Conservation (phyloP, 2,113 vertebrate genomes). For the Dolichallabes microphthalmus region DNA sequence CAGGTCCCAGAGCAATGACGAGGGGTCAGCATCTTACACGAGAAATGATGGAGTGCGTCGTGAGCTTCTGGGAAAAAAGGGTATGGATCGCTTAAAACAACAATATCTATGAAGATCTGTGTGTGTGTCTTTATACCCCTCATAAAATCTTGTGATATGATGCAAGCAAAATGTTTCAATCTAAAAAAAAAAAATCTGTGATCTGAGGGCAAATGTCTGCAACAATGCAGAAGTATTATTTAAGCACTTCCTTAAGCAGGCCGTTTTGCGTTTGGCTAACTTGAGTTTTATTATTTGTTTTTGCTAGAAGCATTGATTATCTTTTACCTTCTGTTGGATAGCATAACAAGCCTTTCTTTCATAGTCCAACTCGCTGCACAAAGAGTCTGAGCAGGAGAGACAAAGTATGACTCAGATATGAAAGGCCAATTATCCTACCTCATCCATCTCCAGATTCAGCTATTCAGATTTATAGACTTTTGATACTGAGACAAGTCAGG, state of each 20-base stretch:
- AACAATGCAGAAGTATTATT: neutral
- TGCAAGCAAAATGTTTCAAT: neutral
- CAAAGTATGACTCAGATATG: constrained; percentile 35
- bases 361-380: constrained; percentile 82
- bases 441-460: constrained; percentile 11
- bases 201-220: neutral
- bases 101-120: neutral
- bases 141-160: neutral
- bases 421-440: constrained; percentile 24
- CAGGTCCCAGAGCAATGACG: constrained; percentile 91
- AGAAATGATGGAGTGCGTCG: constrained; percentile 93
- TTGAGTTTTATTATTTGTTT: constrained; percentile 1
- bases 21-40: constrained; percentile 95
- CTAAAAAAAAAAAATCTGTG: neutral
- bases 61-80: constrained; percentile 84
- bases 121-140: neutral
- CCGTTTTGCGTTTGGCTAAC: neutral
- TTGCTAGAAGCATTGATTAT: constrained; percentile 61
- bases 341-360: constrained; percentile 78
- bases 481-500: neutral
- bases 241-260: neutral
- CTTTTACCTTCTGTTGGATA: constrained; percentile 83
- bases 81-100: constrained; percentile 50
- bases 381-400: constrained; percentile 71
- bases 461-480: neutral